Percentiles rank a stretch among this genome's conserved stretches.
phyloP scores from a whole-genome alignment of 2,797 vertebrate species.

The Enteromius radiatus region DNA sequence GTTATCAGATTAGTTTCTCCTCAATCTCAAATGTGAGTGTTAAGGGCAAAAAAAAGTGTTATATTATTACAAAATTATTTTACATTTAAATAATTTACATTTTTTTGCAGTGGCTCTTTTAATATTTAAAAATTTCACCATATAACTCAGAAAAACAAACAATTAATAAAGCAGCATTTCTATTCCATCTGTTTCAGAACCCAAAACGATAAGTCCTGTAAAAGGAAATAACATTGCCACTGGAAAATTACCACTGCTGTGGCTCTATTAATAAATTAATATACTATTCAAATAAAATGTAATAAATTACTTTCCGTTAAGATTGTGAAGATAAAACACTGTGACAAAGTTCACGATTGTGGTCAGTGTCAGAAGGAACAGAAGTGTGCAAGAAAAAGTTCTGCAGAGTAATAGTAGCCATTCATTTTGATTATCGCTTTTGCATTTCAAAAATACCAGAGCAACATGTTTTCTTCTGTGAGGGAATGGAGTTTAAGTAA shows the following conservation, averaged over 20 bases:
- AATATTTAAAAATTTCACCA: not conserved
- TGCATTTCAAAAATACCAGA: not conserved
- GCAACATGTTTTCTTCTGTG: not conserved
- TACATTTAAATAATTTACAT: no score
- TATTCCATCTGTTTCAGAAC: not conserved
- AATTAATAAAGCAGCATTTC: not conserved
- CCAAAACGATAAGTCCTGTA: not conserved
- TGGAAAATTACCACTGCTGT: not conserved
- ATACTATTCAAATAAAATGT: not conserved
- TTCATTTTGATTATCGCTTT: conserved; percentile 4
- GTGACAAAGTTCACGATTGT: not conserved
- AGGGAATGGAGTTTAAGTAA: not conserved
- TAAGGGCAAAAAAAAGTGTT: no score
- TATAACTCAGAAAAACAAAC: not conserved
- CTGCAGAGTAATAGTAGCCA: not conserved
- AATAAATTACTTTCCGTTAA: not conserved
- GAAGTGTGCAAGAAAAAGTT: not conserved
- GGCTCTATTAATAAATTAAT: not conserved
- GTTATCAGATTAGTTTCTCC: not conserved
- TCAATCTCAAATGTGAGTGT: not conserved
- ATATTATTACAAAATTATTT: no score
- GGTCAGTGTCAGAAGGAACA: not conserved
- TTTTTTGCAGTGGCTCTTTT: not conserved
- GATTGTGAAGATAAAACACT: not conserved
- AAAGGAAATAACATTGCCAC: not conserved